phyloP scores from a whole-genome alignment of 2,113 vertebrate genomes.

The Melospiza georgiana region DNA sequence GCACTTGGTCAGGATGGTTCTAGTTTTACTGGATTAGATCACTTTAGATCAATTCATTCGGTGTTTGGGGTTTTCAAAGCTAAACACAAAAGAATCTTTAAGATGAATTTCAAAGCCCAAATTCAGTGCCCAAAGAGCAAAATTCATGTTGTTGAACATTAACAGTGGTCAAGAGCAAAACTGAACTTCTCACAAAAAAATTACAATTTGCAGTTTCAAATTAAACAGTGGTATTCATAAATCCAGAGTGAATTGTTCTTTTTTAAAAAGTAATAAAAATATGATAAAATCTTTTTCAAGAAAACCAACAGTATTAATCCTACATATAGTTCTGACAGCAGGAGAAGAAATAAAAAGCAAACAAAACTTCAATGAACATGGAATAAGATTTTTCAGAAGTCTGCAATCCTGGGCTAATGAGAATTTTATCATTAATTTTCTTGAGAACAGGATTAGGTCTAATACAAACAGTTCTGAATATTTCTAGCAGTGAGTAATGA shows the following conservation, averaged over 20 bases:
- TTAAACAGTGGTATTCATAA: neutral
- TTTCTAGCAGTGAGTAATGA: conserved; percentile 12
- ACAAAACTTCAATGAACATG: neutral
- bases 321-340: neutral
- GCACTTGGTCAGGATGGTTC: neutral
- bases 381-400: neutral
- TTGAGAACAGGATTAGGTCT: conserved; percentile 3
- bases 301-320: neutral
- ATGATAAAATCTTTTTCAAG: neutral
- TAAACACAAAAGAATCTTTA: neutral
- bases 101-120: neutral
- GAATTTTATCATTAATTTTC: conserved; percentile 50
- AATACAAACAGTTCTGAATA: conserved; percentile 25
- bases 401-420: neutral
- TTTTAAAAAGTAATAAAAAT: neutral
- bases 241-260: neutral
- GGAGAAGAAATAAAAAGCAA: conserved; percentile 6
- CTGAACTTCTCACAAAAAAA: neutral
- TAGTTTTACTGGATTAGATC: neutral
- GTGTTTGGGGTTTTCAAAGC: neutral
- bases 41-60: neutral
- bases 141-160: neutral
- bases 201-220: neutral
- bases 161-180: neutral
- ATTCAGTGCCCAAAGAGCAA: neutral